Base-by-base conservation (phyloP, 1,140 invertebrate genomes). In the Papilio glaucus region DNA sequence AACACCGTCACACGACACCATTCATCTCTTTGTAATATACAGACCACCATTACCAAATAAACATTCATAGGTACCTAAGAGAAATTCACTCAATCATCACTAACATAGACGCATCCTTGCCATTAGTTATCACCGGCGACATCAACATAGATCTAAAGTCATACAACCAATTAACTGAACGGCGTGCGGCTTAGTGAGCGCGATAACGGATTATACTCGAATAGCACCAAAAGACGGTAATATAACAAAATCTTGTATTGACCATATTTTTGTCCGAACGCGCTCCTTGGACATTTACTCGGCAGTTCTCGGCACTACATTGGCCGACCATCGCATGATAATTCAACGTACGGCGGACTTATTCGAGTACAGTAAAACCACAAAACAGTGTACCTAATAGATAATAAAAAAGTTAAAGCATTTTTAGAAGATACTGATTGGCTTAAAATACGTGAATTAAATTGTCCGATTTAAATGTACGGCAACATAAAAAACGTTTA, bases 81-180 rank as follows among this genome's bases (percentile, higher is more conserved):
- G 39, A 42, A 42, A 42, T 42, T 13, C 4, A 42, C 13, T 42
- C 39, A 42, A 21, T 24, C 12, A 57, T 57, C 49, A 57, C 49
- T 57, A 57, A 13, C 49, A 57, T 26, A 57, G 10, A 57, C 21
- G 21, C 10, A 21, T 57, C 49, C 13, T 42, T 4, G 39, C 39
- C 39, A n/a, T n/a, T 57, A 57, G 4, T 18, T n/a, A 61, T 61
- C 10, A 29, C 57, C 8, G 73, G 73, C 33, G 73, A 74, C 21
- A 67, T 74, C 29, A 71, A 65, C 49, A 74, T 74, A 13, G 61
- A 74, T 41, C 39, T 74, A 65, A 71, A 71, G 63, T 15, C 24
- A 4, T 33, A 65, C 26, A 49, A 65, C 38, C 70, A 71, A 26
- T 71, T 67, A 26, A 60, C 57, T 41, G 68, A 71, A 15, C 15